Evolutionary conservation across 2,888 invertebrate genomes (phyloP), one percentile per base, ranked within the genome.

Genomic region (Eremobia ochroleuca): DNA sequence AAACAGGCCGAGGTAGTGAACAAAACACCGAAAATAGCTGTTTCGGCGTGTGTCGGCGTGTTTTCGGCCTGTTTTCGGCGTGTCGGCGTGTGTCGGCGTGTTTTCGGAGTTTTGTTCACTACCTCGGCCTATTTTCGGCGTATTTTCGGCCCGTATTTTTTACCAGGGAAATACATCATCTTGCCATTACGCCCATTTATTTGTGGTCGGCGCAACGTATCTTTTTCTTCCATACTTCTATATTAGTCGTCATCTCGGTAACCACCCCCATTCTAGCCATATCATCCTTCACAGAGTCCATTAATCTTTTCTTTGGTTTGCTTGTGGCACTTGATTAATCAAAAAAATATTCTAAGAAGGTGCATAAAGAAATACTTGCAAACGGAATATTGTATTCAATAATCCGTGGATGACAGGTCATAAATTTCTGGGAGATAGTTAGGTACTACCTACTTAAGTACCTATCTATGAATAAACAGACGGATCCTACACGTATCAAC

Each of bases 351-450:
- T 25, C 31, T 18, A 13, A 31, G 18, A 6, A 46, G 13, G 13
- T 15, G 34, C 25, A 4, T n/a, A 34, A 18, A 73, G 2, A 52
- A 40, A 73, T 11, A 28, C 2, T 40, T 40, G 25, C 25, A 28
- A 9, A 31, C 18, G 4, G 1, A 18, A 55, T n/a, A 31, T 74
- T 74, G 52, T 76, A 67, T 28, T 69, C 15, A 49, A 69, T 59
- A 58, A 40, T 59, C n/a, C 21, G 8, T 49, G 4, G 21, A 40
- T 61, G 40, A 34, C 31, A 79, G 49, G 13, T 52, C 71, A 40
- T 76, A 76, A 58, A 49, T 21, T 59, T 3, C 11, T 49, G 9
- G 21, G 21, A 76, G 1, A 37, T 58, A 66, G 49, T n/a, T 18
- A 67, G 59, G 5, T 61, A 52, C 15, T n/a, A 21, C 6, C 40